Evolutionary conservation across 2,888 invertebrate species (phyloP).

Genomic region (Toxonevra muliebris): DNA sequence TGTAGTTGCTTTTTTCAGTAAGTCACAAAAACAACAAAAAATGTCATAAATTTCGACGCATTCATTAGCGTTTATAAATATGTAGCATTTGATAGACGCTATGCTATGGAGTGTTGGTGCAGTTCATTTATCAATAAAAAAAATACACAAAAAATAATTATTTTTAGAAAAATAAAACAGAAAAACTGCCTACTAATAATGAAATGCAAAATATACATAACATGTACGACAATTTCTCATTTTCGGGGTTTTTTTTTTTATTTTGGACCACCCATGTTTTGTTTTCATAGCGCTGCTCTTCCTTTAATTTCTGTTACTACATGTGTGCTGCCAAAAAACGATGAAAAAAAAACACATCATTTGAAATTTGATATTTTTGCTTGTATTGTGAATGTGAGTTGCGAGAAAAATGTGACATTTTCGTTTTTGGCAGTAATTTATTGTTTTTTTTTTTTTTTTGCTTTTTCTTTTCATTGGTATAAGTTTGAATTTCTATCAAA

Average conservation of each 20-base stretch:
- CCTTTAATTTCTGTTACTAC: background rate
- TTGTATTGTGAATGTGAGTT: too few relatives aligned
- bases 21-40: conserved; percentile 38
- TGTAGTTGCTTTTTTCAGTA: too few relatives aligned
- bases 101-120: conserved; percentile 27
- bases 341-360: background rate
- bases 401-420: too few relatives aligned
- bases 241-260: conserved; percentile 14
- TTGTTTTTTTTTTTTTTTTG: background rate
- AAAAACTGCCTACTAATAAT: too few relatives aligned
- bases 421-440: background rate
- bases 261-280: conserved; percentile 18
- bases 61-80: conserved; percentile 50
- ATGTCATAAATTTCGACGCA: conserved; percentile 60
- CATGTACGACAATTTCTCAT: background rate
- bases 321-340: background rate
- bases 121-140: conserved; percentile 33
- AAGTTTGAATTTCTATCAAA: background rate
- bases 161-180: conserved; percentile 8
- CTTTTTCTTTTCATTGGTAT: too few relatives aligned
- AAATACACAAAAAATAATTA: conserved; percentile 10
- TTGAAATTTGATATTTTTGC: conserved; percentile 5
- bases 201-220: too few relatives aligned
- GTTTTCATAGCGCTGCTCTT: background rate
- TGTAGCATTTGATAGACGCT: conserved; percentile 33